Evolutionary conservation across 2,888 invertebrate genomes (phyloP), one percentile per base, ranked within the genome.

Genomic region (Phengaris alcon): DNA sequence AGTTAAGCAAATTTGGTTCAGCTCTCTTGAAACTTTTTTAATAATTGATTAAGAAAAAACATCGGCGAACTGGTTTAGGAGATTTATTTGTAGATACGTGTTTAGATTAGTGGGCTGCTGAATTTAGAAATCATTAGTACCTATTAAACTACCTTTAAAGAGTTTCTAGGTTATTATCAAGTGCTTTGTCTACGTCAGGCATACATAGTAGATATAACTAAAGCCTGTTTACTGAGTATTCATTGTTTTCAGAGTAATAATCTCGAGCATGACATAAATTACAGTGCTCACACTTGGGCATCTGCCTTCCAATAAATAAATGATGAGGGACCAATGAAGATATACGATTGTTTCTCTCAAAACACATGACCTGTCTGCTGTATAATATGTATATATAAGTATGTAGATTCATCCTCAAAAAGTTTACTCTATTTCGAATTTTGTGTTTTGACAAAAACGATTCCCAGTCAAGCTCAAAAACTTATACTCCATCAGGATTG

Each of bases 1-100:
- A 75, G 69, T 54, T 69, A 46, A 48, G 69, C 75, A 69, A 69
- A 69, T 75, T 69, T 55, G 35, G 46, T 48, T 54, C 54, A 35
- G 64, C 35, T 64, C 15, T 15, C 64, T 64, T 64, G 6, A 10
- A 64, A 64, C 64, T 44, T 64, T 64, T 64, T 44, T 64, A 44
- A 64, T 64, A 64, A 44, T 64, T 64, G 64, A 44, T 64, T 35
- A 44, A 10, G 59, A 64, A 15, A 6, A 64, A 12, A 6, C 12
- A 35, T 35, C 6, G 35, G 35, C 6, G 35, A 6, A 2, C 13
- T 10, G 6, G 64, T 64, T 64, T 10, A 5, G 13, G 35, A 22
- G 15, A 35, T 64, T 35, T 64, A 13, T 64, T 6, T 35, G 4
- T 35, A 35, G 35, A 35, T 44, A 64, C 13, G 35, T 35, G 35